Conservation (phyloP, 2,797 vertebrate species). For the Pyrrhura leucotis region DNA sequence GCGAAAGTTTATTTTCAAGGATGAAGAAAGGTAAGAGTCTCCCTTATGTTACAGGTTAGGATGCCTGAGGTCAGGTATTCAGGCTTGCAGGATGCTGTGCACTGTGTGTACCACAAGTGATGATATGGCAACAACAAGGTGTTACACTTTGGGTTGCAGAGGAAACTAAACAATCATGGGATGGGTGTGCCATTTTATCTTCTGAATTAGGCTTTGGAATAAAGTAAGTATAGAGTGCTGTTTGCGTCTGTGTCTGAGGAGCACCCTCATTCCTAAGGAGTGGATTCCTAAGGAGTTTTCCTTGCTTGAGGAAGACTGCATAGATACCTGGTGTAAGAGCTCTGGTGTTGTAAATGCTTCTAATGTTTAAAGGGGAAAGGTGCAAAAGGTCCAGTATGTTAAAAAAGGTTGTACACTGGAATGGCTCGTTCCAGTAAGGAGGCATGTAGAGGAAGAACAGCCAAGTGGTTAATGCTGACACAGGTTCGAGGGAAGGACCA, state of each 20-base stretch:
- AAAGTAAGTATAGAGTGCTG: not conserved
- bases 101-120: not conserved
- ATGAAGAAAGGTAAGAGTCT: slow-evolving; percentile 91
- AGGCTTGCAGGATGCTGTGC: not conserved
- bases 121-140: not conserved
- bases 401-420: not conserved
- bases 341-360: not conserved
- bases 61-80: not conserved
- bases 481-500: not conserved
- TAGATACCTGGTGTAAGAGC: not conserved
- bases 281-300: no score
- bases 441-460: not conserved
- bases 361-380: not conserved
- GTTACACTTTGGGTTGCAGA: not conserved
- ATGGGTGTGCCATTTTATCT: not conserved
- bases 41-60: not conserved
- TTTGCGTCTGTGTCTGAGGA: not conserved
- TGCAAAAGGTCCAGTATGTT: not conserved
- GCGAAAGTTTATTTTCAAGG: slow-evolving; percentile 97
- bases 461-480: not conserved
- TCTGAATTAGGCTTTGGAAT: not conserved
- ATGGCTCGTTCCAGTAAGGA: not conserved
- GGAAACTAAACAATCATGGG: not conserved
- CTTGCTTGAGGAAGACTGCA: not conserved
- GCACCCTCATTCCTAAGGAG: not conserved